Base-by-base conservation (phyloP, 2,888 invertebrate genomes). In the Aspidapion aeneum region DNA sequence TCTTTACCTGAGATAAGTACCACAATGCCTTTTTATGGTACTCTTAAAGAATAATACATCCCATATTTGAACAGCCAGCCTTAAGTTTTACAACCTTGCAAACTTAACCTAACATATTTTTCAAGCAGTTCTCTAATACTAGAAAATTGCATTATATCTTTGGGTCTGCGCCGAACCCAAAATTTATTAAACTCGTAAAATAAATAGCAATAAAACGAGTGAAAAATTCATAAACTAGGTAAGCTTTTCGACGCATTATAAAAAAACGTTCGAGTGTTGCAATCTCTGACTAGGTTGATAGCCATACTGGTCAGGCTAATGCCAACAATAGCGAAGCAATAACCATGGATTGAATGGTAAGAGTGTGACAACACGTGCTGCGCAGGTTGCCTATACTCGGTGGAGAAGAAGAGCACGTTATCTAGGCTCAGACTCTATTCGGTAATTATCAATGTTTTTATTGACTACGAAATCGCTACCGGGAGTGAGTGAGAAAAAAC, bases 61-160 rank as follows among this genome's bases (percentile, higher is more conserved):
- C n/a, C n/a, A n/a, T n/a, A n/a, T n/a, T n/a, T n/a, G n/a, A n/a
- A n/a, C n/a, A n/a, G n/a, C n/a, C n/a, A n/a, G n/a, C n/a, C n/a
- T n/a, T n/a, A n/a, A n/a, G n/a, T n/a, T n/a, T n/a, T n/a, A n/a
- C n/a, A n/a, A n/a, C n/a, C n/a, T n/a, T n/a, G 83, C 64, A 95
- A 81, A 66, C 85, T 84, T 66, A 81, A 80, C 74, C 88, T 84
- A 57, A 95, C 87, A 63, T 86, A 85, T 69, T 84, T 86, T 77
- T 94, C 94, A 81, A 96, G 98, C 74, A 87, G 89, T 72, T 91
- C 89, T 76, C 90, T 90, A 63, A 98, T 91, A 56, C 85, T 84
- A 35, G 94, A 92, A 79, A 98, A 98, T 75, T 97, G 94, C 98
- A 98, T 98, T 68, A 98, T 94, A 77, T 94, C 92, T 69, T 86